phyloP scores from a whole-genome alignment of 1,140 invertebrate species.

The Trissolcus basalis region DNA sequence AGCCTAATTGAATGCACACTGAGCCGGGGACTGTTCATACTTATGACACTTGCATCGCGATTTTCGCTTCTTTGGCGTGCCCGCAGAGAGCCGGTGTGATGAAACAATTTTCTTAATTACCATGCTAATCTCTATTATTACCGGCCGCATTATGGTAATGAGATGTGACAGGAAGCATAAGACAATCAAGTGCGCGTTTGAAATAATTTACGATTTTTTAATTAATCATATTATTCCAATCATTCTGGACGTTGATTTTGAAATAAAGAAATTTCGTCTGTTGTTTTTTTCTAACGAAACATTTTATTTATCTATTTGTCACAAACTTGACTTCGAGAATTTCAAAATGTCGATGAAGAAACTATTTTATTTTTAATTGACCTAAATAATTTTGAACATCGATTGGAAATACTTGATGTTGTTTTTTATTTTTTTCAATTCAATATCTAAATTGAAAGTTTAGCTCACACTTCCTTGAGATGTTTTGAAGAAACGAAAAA shows the following conservation, averaged over 20 bases:
- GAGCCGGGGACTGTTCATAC: constrained; percentile 51
- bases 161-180: constrained; percentile 69
- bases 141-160: constrained; percentile 67
- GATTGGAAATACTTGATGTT: too few species aligned
- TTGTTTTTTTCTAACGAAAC: too few species aligned
- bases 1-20: constrained; percentile 70
- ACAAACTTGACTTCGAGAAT: too few species aligned
- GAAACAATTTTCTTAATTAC: constrained; percentile 70
- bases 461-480: not conserved
- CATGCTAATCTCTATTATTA: constrained; percentile 71
- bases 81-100: constrained; percentile 43
- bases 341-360: too few species aligned
- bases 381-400: too few species aligned
- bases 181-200: constrained; percentile 31
- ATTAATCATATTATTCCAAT: not conserved
- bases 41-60: constrained; percentile 43
- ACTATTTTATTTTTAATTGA: too few species aligned
- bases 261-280: too few species aligned
- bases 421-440: too few species aligned
- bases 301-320: too few species aligned
- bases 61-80: constrained; percentile 57
- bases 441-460: not conserved
- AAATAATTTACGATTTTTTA: constrained; percentile 10
- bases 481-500: constrained; percentile 9
- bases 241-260: too few species aligned